A percentile compares a stretch with the other conserved stretches of the same genome.
These are phyloP conservation scores for Theocolax elegans DNA, from an alignment of 1,140 invertebrate species.

Conservation along the genomic window DNA sequence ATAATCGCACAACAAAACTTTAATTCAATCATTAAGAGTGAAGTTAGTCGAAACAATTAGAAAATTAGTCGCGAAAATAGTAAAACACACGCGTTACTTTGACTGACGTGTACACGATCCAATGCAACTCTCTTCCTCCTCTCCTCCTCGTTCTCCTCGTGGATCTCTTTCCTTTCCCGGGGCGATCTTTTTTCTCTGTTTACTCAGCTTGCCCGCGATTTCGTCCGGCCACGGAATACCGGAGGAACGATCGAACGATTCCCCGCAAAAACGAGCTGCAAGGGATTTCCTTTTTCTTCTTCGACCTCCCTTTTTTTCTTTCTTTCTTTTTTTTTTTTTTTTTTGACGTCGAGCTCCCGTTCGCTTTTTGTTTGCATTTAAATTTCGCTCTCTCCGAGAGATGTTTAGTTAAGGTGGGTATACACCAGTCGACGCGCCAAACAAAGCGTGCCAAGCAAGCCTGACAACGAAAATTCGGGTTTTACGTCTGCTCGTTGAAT, in stretches of 20 bases:
- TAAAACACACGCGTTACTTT: too few species aligned
- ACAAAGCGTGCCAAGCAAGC: neutral
- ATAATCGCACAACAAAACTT: too few species aligned
- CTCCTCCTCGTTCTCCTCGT: neutral
- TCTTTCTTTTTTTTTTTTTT: neutral
- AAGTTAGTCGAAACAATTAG: too few species aligned
- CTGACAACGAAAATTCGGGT: conserved; percentile 15
- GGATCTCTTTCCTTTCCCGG: conserved; percentile 2
- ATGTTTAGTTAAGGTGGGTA: conserved; percentile 33
- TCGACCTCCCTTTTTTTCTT: neutral
- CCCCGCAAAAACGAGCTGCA: conserved; percentile 1
- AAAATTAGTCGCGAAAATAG: too few species aligned
- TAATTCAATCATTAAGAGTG: too few species aligned
- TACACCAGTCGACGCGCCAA: neutral
- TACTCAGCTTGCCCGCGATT: conserved; percentile 38
- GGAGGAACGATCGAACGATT: conserved; percentile 30
- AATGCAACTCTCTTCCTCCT: too few species aligned
- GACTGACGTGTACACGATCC: too few species aligned
- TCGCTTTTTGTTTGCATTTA: conserved; percentile 38
- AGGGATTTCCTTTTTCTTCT: neutral
- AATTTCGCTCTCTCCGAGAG: conserved; percentile 25
- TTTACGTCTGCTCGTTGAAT: too few species aligned
- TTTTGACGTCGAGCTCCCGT: neutral
- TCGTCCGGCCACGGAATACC: conserved; percentile 8
- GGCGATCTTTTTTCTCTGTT: conserved; percentile 37